Conservation (phyloP, 2,797 vertebrate genomes). For the Coregonus sp. region DNA sequence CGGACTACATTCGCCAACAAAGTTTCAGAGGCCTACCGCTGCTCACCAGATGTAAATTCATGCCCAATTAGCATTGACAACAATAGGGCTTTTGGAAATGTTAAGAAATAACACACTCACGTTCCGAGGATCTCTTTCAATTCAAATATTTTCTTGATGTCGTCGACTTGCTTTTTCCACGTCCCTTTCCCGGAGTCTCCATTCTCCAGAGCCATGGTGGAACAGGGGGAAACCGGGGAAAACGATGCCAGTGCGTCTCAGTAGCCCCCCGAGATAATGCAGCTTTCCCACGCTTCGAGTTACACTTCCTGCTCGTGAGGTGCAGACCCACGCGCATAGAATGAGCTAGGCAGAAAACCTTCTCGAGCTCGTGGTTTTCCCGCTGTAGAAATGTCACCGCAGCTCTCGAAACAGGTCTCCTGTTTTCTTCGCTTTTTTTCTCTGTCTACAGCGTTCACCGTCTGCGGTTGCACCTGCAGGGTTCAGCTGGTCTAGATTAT, state of each 20-base stretch:
- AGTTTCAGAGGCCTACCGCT: slow-evolving; percentile 19
- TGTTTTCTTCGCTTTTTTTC: background rate
- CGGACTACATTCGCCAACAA: slow-evolving; percentile 15
- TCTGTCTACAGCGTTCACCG: slow-evolving; percentile 24
- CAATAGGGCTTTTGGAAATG: background rate
- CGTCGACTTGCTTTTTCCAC: slow-evolving; percentile 95
- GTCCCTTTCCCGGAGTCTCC: slow-evolving; percentile 84
- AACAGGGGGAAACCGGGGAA: slow-evolving; percentile 36
- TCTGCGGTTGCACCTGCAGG: slow-evolving; percentile 28
- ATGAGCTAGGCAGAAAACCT: background rate
- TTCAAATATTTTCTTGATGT: slow-evolving; percentile 93
- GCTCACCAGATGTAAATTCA: background rate
- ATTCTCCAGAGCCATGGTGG: slow-evolving; percentile 92
- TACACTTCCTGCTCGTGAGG: slow-evolving; percentile 52
- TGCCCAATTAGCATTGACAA: background rate
- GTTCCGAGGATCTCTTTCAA: slow-evolving; percentile 97
- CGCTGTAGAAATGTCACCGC: slow-evolving; percentile 20
- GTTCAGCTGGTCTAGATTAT: slow-evolving; percentile 24
- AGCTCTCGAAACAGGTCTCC: background rate
- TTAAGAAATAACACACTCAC: slow-evolving; percentile 75
- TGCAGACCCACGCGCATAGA: slow-evolving; percentile 62
- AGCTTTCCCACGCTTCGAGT: slow-evolving; percentile 56
- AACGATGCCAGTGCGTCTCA: slow-evolving; percentile 16
- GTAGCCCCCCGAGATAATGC: slow-evolving; percentile 53
- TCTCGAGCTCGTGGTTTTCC: slow-evolving; percentile 24